Evolutionary conservation across 2,888 invertebrate species (phyloP), one percentile per base, ranked within the genome.

Genomic region (Ellobium chinense): DNA sequence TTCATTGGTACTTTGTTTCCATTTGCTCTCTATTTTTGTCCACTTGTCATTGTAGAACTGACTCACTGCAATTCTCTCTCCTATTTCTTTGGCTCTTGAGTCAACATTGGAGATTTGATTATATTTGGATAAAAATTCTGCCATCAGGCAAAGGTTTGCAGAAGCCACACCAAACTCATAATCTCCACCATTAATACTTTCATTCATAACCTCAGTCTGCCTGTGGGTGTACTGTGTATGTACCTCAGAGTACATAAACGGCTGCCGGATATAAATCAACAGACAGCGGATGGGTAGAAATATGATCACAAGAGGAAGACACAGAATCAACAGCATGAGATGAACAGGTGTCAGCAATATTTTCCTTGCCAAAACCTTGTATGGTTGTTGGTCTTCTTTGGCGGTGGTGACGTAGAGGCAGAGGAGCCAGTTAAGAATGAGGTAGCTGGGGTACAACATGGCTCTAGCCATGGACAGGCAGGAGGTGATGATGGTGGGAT

Each of bases 101-200:
- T 27, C 37, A 21, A 87, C 82, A 56, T 88, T 70, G 1, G 81
- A 68, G 21, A 90, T 70, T 65, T 91, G 90, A 77, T 91, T 90
- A 66, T 85, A 84, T 62, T 88, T 81, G 9, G 88, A 82, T 4
- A 86, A 54, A 39, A 87, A 82, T 80, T 90, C 90, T 5, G 88
- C 87, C 82, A 89, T 63, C 0, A 90, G 82, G 66, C 91, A 91
- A 1, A 88, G 31, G 76, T 91, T 91, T 7, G 85, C 78, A 14
- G 91, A 87, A 0, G 85, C 85, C 29, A 89, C 62, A 1, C 83
- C 75, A 76, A 83, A 84, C 24, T 74, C 58, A 62, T 80, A 60
- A 14, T 29, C 9, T 31, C 60, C 63, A 1, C 39, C 54, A 14
- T 37, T 58, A 12, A 69, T 39, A 24, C 29, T 21, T 3, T 77